Conservation (phyloP, 2,113 vertebrate genomes). For the Crotalus horridus region DNA sequence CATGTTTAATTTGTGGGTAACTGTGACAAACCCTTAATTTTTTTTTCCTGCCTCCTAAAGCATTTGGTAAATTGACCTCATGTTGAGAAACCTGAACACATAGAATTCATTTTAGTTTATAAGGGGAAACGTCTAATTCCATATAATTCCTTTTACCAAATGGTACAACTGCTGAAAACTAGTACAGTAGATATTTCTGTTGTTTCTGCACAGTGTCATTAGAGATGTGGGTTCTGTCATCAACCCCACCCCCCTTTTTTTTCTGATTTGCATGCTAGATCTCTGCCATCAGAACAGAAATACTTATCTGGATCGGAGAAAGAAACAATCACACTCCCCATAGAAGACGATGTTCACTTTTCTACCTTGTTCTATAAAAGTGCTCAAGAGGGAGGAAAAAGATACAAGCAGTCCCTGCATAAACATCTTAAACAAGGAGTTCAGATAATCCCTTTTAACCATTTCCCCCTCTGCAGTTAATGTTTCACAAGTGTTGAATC, state of each 20-base stretch:
- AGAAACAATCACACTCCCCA: neutral
- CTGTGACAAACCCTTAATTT: neutral
- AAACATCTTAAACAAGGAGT: neutral
- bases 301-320: neutral
- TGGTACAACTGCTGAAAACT: neutral
- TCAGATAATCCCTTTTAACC: neutral
- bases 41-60: neutral
- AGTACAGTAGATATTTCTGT: neutral
- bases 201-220: neutral
- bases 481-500: neutral
- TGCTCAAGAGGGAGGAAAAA: neutral
- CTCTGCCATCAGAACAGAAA: neutral
- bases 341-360: neutral
- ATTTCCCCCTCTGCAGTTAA: neutral
- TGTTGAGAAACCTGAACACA: neutral
- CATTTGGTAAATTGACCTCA: neutral
- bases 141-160: neutral
- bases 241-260: fast-evolving
- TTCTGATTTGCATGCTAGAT: neutral
- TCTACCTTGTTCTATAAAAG: neutral
- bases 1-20: neutral
- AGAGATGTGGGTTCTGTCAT: neutral
- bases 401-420: neutral
- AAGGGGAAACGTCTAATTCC: neutral
- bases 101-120: neutral